These are phyloP conservation scores for Thymallus thymallus DNA, from an alignment of 2,113 vertebrate species.

Conservation along the genomic window DNA sequence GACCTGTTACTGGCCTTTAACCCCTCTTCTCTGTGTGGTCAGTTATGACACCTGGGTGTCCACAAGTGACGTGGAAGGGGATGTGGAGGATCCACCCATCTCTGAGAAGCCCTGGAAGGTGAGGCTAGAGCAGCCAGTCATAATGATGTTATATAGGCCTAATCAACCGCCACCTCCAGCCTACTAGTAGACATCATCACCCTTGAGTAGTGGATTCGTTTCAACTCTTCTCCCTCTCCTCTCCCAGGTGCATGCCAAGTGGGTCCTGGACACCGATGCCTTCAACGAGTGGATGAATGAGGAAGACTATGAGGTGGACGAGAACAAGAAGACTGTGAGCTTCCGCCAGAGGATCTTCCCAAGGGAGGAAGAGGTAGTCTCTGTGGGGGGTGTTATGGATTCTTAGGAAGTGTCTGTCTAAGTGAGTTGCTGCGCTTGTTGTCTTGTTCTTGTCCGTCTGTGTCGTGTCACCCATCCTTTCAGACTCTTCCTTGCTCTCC, in stretches of 20 bases:
- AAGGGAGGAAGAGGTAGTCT: constrained; percentile 89
- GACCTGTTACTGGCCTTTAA: not conserved
- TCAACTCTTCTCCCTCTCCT: not conserved
- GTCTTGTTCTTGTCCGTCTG: constrained; percentile 16
- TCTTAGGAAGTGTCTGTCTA: constrained; percentile 2
- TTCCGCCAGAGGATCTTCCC: constrained; percentile 89
- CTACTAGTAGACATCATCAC: not conserved
- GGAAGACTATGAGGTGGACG: constrained; percentile 96
- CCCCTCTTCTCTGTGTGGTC: not conserved
- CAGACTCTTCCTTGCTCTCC: constrained; percentile 59
- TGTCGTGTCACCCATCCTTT: constrained; percentile 60
- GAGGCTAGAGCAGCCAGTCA: constrained; percentile 22
- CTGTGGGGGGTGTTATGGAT: not conserved
- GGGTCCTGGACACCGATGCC: constrained; percentile 91
- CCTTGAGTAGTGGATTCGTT: no score
- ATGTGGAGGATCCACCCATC: constrained; percentile 90
- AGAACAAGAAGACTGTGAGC: constrained; percentile 86
- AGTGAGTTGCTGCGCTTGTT: not conserved
- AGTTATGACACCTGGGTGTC: constrained; percentile 98
- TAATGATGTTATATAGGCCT: no score
- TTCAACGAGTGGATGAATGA: constrained; percentile 99
- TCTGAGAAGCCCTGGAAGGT: constrained; percentile 94
- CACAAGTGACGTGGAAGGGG: constrained; percentile 84
- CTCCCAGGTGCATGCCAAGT: constrained; percentile 88
- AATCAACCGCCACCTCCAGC: not conserved